A percentile compares a stretch with the other conserved stretches of the same genome.
Conservation (phyloP, 1,140 invertebrate genomes). For the Argopecten irradians region DNA sequence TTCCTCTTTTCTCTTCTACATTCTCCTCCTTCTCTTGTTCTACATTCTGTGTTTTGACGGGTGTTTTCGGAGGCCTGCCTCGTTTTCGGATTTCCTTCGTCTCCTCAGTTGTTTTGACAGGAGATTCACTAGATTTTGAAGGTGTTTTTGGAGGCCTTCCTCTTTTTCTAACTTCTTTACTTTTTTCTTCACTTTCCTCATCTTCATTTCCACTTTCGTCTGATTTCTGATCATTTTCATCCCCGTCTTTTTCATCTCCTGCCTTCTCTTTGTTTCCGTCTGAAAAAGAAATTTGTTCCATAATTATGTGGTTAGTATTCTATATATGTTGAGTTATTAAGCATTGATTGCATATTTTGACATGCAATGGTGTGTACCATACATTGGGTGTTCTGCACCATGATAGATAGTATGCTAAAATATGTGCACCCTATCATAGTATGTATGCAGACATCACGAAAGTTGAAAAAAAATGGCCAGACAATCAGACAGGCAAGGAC, state of each 20-base stretch:
- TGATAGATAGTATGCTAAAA: too few relatives aligned
- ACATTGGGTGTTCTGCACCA: too few relatives aligned
- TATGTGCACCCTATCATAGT: too few relatives aligned
- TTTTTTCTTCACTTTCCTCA: neutral
- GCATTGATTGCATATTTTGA: too few relatives aligned
- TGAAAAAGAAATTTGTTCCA: too few relatives aligned
- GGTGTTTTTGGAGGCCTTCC: neutral
- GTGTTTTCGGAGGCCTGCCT: neutral
- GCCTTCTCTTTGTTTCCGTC: neutral
- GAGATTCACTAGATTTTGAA: neutral
- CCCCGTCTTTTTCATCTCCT: neutral
- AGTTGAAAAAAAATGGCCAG: too few relatives aligned
- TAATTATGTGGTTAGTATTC: too few relatives aligned
- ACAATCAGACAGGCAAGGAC: too few relatives aligned
- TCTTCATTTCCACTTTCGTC: conserved; percentile 1
- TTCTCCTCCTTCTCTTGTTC: neutral
- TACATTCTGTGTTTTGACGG: neutral
- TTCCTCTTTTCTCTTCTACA: neutral
- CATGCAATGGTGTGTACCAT: too few relatives aligned
- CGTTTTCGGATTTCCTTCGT: neutral
- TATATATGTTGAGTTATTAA: too few relatives aligned
- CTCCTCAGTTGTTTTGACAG: neutral
- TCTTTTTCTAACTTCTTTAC: neutral
- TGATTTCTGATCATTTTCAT: conserved; percentile 11
- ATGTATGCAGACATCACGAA: too few relatives aligned